phyloP scores from a whole-genome alignment of 2,113 vertebrate genomes.

The Tiliqua scincoides region DNA sequence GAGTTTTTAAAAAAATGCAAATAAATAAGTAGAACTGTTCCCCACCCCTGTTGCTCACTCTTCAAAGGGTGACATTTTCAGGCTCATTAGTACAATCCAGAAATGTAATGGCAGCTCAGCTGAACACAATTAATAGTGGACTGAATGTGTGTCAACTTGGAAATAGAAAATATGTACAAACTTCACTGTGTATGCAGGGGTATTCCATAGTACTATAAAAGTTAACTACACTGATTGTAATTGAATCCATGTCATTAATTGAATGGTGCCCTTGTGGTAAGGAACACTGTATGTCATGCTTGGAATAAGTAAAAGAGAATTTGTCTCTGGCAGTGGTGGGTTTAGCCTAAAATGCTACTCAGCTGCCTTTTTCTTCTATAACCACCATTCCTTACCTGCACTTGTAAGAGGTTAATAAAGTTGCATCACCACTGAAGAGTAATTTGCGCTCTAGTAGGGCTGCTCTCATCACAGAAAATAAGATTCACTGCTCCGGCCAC shows the following conservation, averaged over 20 bases:
- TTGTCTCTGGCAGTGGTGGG: neutral
- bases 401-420: neutral
- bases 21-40: no score
- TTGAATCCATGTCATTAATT: neutral
- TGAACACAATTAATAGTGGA: neutral
- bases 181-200: no score
- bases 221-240: neutral
- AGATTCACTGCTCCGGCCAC: neutral
- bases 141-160: neutral
- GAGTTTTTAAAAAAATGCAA: no score
- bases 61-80: no score
- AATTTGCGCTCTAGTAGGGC: neutral
- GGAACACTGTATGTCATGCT: neutral
- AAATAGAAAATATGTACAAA: neutral
- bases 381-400: neutral
- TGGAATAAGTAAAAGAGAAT: neutral
- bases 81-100: no score
- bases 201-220: neutral
- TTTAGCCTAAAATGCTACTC: no score
- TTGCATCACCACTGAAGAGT: neutral
- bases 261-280: neutral
- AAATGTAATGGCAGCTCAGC: neutral
- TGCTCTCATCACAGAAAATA: neutral
- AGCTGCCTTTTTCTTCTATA: neutral
- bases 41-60: no score